Percentiles rank a stretch among this genome's conserved stretches.
Conservation (phyloP, 1,140 invertebrate species). For the Drosophila sechellia region DNA sequence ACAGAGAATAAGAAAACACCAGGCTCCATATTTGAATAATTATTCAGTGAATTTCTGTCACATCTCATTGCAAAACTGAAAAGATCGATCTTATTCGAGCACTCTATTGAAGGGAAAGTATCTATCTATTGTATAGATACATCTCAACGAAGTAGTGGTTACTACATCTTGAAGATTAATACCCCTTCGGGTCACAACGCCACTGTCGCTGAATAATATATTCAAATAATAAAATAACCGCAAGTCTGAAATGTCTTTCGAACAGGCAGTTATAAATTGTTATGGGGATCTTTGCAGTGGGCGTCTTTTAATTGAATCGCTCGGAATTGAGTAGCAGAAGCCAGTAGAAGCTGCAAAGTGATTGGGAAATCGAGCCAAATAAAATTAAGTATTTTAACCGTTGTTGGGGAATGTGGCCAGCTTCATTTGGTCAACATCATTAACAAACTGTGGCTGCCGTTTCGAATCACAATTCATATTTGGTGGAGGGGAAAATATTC, state of each 20-base stretch:
- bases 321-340: constrained; percentile 42
- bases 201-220: constrained; percentile 62
- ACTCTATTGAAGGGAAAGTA: background rate
- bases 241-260: constrained; percentile 59
- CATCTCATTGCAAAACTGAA: background rate
- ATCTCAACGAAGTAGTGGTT: background rate
- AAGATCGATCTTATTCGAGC: background rate
- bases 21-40: constrained; percentile 5
- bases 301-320: constrained; percentile 77
- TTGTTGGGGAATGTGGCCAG: constrained; percentile 24
- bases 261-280: constrained; percentile 76
- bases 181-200: constrained; percentile 15
- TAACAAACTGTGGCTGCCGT: constrained; percentile 47
- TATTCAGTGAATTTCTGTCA: background rate
- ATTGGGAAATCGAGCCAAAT: constrained; percentile 66
- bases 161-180: background rate
- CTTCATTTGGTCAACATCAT: constrained; percentile 22
- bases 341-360: constrained; percentile 26
- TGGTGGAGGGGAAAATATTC: constrained; percentile 1
- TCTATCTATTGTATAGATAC: background rate
- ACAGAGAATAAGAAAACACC: constrained; percentile 5
- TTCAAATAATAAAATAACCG: constrained; percentile 69
- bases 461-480: constrained; percentile 6
- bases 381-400: constrained; percentile 34
- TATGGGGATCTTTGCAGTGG: constrained; percentile 69